These are phyloP conservation scores for Drosophila ezoana DNA, from an alignment of 2,888 invertebrate species.

Conservation along the genomic window DNA sequence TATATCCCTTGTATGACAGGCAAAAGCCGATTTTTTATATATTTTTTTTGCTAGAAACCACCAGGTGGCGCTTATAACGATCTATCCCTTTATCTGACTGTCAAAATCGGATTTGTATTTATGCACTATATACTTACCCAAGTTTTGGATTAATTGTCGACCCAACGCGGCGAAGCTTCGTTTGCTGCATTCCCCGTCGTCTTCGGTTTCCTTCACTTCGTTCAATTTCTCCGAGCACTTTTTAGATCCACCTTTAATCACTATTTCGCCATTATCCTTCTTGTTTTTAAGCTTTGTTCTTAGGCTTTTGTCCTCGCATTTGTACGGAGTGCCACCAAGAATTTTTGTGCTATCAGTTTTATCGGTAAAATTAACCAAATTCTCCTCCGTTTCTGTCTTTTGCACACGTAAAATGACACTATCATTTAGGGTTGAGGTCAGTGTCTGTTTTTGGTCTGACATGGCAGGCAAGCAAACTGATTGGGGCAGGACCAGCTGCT, in stretches of 20 bases:
- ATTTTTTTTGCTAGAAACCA: not conserved
- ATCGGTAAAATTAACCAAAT: not conserved
- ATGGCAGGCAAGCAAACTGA: not conserved
- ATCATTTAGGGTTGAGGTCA: not conserved
- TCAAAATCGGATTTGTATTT: too few relatives aligned
- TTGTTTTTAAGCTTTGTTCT: not conserved
- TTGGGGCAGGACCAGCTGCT: not conserved
- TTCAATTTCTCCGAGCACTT: constrained; percentile 28
- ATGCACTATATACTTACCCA: constrained; percentile 42
- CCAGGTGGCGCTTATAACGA: not conserved
- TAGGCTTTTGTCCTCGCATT: not conserved
- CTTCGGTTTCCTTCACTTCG: not conserved
- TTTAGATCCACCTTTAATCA: constrained; percentile 44
- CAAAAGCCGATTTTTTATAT: not conserved
- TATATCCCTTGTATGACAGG: not conserved
- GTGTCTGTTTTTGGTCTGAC: too few relatives aligned
- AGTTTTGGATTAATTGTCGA: constrained; percentile 3
- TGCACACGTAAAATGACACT: not conserved
- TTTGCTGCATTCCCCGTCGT: not conserved
- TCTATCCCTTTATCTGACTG: not conserved
- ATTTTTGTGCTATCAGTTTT: constrained; percentile 17
- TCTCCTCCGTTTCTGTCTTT: not conserved
- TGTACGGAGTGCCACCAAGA: constrained; percentile 3
- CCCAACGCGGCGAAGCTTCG: constrained; percentile 1
- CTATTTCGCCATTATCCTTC: not conserved